Percentiles rank a stretch among this genome's conserved stretches.
Conservation (phyloP, 1,140 invertebrate species). For the Drosophila pectinifera region DNA sequence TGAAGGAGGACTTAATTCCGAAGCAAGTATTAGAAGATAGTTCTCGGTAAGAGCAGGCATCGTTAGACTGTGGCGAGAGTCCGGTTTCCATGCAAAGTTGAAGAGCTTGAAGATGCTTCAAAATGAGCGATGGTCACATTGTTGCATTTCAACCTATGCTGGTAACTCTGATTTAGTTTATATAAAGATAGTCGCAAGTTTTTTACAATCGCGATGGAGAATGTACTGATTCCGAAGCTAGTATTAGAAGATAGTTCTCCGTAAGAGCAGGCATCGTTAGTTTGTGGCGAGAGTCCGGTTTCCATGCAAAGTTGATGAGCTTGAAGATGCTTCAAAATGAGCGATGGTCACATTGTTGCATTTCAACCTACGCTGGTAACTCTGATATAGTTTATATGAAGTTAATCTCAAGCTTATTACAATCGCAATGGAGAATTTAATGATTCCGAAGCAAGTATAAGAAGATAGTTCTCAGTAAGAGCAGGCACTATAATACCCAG, state of each 20-base stretch:
- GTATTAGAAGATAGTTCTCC: too few species aligned
- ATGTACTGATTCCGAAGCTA: too few species aligned
- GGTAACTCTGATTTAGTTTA: neutral
- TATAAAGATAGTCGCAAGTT: too few species aligned
- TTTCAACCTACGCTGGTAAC: neutral
- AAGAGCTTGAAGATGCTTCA: neutral
- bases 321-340: neutral
- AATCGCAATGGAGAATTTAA: too few species aligned
- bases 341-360: conserved; percentile 13
- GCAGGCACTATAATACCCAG: too few species aligned
- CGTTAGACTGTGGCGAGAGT: neutral
- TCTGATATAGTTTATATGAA: neutral
- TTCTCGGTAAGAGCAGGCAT: too few species aligned
- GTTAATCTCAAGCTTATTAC: neutral
- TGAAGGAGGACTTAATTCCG: too few species aligned
- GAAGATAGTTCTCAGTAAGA: too few species aligned
- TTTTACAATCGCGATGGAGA: too few species aligned
- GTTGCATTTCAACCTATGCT: neutral
- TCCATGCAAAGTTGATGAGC: neutral
- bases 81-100: neutral
- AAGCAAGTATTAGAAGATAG: too few species aligned
- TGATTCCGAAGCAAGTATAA: too few species aligned
- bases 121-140: conserved; percentile 12
- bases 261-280: too few species aligned
- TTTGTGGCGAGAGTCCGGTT: neutral